Conservation (phyloP, 2,113 vertebrate species). For the Pseudopodoces humilis region DNA sequence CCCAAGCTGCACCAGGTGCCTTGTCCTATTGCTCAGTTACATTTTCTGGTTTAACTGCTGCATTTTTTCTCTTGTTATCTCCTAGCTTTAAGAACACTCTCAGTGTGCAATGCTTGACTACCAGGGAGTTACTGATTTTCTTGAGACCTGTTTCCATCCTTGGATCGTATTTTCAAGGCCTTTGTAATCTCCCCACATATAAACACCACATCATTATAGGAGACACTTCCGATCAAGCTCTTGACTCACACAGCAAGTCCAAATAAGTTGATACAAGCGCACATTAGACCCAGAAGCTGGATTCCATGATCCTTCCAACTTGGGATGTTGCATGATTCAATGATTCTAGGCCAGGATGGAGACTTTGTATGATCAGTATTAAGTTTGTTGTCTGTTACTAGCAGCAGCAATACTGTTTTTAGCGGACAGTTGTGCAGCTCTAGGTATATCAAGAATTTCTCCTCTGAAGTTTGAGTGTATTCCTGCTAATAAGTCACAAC, state of each 20-base stretch:
- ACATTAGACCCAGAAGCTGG: neutral
- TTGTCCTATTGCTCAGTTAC: neutral
- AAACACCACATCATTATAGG: neutral
- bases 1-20: neutral
- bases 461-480: neutral
- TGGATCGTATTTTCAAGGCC: neutral
- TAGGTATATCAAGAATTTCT: neutral
- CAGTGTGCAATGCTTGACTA: neutral
- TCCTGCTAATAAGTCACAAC: neutral
- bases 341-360: neutral
- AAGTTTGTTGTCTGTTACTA: neutral
- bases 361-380: neutral
- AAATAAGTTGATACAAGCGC: neutral
- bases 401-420: neutral
- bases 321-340: fast-evolving
- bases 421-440: neutral
- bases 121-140: neutral
- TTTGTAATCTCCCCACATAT: neutral
- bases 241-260: neutral
- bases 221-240: neutral
- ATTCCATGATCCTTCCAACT: neutral
- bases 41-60: neutral
- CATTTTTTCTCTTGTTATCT: neutral
- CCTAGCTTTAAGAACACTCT: neutral
- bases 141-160: neutral